A percentile compares a stretch with the other conserved stretches of the same genome.
Conservation (phyloP, 2,113 vertebrate species). For the Thinocorus orbignyianus region DNA sequence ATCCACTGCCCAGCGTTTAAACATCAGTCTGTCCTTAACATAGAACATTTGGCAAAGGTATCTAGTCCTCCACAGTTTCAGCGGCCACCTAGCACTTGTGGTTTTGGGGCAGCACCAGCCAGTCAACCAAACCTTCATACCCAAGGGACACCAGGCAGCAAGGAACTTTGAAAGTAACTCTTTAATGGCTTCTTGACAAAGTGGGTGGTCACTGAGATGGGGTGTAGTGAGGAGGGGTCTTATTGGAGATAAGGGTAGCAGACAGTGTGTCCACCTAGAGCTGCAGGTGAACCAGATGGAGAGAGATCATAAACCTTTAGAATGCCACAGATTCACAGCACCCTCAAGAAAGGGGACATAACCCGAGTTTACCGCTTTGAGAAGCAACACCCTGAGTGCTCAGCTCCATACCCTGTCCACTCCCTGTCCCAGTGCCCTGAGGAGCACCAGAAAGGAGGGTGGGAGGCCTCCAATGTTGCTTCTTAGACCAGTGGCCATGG, state of each 20-base stretch:
- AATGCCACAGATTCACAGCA: not conserved
- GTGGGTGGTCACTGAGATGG: not conserved
- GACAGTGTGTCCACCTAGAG: not conserved
- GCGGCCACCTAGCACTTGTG: not conserved
- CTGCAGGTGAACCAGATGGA: not conserved
- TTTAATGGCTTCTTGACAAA: not conserved
- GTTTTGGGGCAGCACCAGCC: not conserved
- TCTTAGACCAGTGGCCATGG: accelerated
- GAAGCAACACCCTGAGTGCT: not conserved
- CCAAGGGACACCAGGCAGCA: not conserved
- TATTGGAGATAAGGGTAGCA: not conserved
- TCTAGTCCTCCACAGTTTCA: not conserved
- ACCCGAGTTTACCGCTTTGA: not conserved
- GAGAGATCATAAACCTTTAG: not conserved
- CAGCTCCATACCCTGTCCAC: not conserved
- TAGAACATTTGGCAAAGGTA: not conserved
- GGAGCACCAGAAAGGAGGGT: not conserved
- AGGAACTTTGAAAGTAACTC: not conserved
- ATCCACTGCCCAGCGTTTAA: not conserved
- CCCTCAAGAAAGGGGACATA: not conserved
- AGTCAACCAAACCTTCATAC: not conserved
- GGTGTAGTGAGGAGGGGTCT: not conserved
- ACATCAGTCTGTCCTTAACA: not conserved
- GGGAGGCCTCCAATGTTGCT: not conserved
- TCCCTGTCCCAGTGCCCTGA: not conserved